phyloP scores from a whole-genome alignment of 1,140 invertebrate genomes.

The Trinorchestia longiramus region DNA sequence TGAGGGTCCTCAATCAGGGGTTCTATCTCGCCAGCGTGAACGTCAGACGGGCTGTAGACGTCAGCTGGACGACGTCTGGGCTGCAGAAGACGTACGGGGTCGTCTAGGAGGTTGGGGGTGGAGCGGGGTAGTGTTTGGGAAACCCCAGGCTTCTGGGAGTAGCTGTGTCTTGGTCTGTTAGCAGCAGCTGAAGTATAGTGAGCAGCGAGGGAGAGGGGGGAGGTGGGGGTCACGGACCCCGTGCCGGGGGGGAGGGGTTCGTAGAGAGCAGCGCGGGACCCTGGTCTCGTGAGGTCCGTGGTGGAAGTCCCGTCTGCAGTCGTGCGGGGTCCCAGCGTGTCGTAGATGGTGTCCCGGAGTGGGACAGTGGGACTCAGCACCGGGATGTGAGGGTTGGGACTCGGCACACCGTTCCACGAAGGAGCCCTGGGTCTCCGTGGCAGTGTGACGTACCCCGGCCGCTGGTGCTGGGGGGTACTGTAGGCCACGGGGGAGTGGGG shows the following conservation, averaged over 20 bases:
- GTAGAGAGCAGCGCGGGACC: slow-evolving; percentile 60
- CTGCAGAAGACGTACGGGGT: slow-evolving; percentile 8
- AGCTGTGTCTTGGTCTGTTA: slow-evolving; percentile 56
- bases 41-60: slow-evolving; percentile 59
- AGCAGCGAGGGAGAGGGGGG: slow-evolving; percentile 62
- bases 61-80: slow-evolving; percentile 43
- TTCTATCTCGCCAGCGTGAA: slow-evolving; percentile 32
- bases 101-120: slow-evolving; percentile 60
- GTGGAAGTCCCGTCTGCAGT: slow-evolving; percentile 88
- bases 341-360: slow-evolving; percentile 81
- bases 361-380: slow-evolving; percentile 68
- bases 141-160: slow-evolving; percentile 43
- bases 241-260: slow-evolving; percentile 58
- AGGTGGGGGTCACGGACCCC: slow-evolving; percentile 52
- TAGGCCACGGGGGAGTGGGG: slow-evolving; percentile 53
- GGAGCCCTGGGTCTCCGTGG: slow-evolving; percentile 83
- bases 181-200: slow-evolving; percentile 66
- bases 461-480: slow-evolving; percentile 79
- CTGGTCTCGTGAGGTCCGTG: slow-evolving; percentile 76
- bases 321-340: slow-evolving; percentile 89
- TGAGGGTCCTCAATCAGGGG: slow-evolving; percentile 37
- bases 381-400: slow-evolving; percentile 60
- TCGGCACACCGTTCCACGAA: slow-evolving; percentile 75
- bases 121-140: slow-evolving; percentile 63
- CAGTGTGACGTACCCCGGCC: slow-evolving; percentile 73